Evolutionary conservation across 2,797 vertebrate genomes (phyloP).

Genomic region (Chrosomus eos): DNA sequence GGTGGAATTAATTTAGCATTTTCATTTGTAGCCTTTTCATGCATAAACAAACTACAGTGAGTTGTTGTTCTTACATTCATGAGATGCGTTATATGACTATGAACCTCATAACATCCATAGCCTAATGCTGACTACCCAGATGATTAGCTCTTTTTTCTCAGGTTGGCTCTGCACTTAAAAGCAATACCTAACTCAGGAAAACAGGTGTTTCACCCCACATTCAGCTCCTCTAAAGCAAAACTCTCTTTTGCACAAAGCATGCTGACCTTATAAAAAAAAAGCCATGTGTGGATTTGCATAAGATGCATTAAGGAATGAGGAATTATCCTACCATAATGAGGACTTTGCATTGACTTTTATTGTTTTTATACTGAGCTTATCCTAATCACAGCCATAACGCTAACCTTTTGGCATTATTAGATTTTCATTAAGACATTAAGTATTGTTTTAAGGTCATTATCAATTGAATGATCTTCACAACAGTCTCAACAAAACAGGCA

Average conservation of each 20-base stretch:
- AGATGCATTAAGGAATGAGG: background rate
- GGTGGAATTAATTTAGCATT: background rate
- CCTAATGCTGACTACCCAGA: background rate
- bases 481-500: background rate
- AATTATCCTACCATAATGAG: background rate
- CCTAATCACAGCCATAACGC: background rate
- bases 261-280: background rate
- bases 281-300: background rate
- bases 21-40: background rate
- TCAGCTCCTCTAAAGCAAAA: background rate
- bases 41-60: background rate
- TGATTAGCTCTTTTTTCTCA: background rate
- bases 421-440: background rate
- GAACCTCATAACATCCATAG: background rate
- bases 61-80: background rate
- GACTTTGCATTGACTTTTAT: background rate
- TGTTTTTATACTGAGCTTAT: background rate
- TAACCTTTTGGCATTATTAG: background rate
- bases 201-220: background rate
- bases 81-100: background rate
- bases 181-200: background rate
- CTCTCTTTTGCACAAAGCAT: background rate
- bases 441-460: background rate
- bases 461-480: background rate
- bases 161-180: background rate